Conservation (phyloP, 2,113 vertebrate species). For the Oreocharis arfaki region DNA sequence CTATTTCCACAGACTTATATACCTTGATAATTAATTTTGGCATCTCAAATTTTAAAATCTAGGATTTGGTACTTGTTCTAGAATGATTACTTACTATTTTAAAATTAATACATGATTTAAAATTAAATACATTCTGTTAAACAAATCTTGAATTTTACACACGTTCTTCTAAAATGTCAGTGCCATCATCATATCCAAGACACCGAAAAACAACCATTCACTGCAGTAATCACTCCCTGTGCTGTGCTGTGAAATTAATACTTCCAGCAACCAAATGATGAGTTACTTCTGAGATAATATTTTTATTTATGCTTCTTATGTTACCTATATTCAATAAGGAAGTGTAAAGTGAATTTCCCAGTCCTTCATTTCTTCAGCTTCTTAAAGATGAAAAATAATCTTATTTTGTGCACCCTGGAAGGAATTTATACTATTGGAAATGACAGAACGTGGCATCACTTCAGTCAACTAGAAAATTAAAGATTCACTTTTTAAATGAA, state of each 20-base stretch:
- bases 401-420: constrained; percentile 31
- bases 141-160: neutral
- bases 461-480: constrained; percentile 66
- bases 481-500: constrained; percentile 59
- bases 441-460: constrained; percentile 41
- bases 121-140: neutral
- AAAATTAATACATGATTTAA: neutral
- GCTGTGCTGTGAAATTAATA: neutral
- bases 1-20: neutral
- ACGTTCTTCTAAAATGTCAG: neutral
- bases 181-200: neutral
- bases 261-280: neutral
- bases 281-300: neutral
- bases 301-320: constrained; percentile 25
- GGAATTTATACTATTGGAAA: constrained; percentile 39
- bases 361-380: constrained; percentile 24
- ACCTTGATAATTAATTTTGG: neutral
- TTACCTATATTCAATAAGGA: neutral
- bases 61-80: neutral
- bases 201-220: neutral
- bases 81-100: neutral
- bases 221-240: neutral
- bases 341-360: constrained; percentile 4
- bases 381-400: constrained; percentile 49
- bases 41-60: neutral